These are phyloP conservation scores for Smithornis capensis DNA, from an alignment of 2,113 vertebrate genomes.

Conservation along the genomic window DNA sequence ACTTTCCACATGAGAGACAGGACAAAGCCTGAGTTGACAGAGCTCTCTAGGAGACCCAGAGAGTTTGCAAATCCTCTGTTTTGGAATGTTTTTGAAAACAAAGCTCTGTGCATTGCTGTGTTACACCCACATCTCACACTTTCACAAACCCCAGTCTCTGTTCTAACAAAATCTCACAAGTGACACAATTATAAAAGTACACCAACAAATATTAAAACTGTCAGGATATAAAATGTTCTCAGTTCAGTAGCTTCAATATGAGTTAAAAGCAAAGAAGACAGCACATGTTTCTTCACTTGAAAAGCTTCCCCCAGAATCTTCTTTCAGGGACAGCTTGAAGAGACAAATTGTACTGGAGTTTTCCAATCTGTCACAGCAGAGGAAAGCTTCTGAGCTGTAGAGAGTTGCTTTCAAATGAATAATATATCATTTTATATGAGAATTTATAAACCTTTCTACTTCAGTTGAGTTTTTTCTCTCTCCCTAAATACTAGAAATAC, in stretches of 20 bases:
- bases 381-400: slow-evolving; percentile 38
- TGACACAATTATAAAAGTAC: slow-evolving; percentile 9
- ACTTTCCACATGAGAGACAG: neutral
- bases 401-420: slow-evolving; percentile 44
- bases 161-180: neutral
- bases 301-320: slow-evolving; percentile 51
- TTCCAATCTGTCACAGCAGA: slow-evolving; percentile 57
- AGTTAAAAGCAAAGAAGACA: slow-evolving; percentile 5
- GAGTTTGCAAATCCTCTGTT: neutral
- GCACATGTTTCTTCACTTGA: slow-evolving; percentile 27
- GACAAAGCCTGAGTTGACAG: neutral
- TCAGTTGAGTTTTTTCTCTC: neutral
- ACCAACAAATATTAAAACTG: neutral
- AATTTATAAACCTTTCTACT: slow-evolving; percentile 38
- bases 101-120: neutral
- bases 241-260: neutral
- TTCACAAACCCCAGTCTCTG: neutral
- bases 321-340: slow-evolving; percentile 47
- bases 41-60: neutral
- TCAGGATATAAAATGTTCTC: slow-evolving; percentile 27
- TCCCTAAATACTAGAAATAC: neutral
- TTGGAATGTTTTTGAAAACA: neutral
- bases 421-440: slow-evolving; percentile 35
- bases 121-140: neutral
- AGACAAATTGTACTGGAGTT: slow-evolving; percentile 61